These are phyloP conservation scores for Corticium candelabrum DNA, from an alignment of 37 sponge, comb jelly and placozoan species.

Conservation along the genomic window DNA sequence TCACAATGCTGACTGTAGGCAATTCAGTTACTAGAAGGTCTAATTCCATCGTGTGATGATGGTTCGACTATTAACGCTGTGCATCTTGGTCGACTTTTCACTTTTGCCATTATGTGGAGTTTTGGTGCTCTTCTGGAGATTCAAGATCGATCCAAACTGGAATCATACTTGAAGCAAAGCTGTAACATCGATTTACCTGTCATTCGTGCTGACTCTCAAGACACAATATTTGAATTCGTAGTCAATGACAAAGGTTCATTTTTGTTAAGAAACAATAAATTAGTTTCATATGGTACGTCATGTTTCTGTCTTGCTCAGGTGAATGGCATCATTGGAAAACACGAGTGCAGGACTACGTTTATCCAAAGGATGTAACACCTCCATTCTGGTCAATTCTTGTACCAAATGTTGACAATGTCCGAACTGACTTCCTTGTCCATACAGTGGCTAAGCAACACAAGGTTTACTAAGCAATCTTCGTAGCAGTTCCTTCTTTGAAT, in stretches of 20 bases:
- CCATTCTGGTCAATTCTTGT: constrained; percentile 93
- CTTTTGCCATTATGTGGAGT: constrained; percentile 99
- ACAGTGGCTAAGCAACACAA: constrained; percentile 85
- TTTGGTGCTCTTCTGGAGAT: constrained; percentile 89
- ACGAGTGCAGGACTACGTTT: constrained; percentile 65
- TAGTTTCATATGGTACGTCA: neutral
- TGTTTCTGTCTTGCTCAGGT: constrained; percentile 7
- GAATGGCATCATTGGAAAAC: constrained; percentile 77
- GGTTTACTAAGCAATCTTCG: neutral
- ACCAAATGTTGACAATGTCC: constrained; percentile 96
- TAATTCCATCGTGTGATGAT: constrained; percentile 48
- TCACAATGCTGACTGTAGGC: constrained; percentile 32
- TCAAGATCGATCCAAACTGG: constrained; percentile 80
- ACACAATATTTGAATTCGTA: constrained; percentile 96
- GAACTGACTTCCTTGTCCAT: constrained; percentile 87
- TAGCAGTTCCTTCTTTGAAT: neutral
- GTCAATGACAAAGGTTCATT: constrained; percentile 54
- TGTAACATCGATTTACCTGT: constrained; percentile 65
- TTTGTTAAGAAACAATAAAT: constrained; percentile 11
- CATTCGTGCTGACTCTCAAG: constrained; percentile 31
- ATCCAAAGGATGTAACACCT: constrained; percentile 74
- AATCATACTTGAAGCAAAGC: constrained; percentile 53
- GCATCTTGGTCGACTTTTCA: constrained; percentile 62
- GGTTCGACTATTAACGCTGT: constrained; percentile 14
- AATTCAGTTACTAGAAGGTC: constrained; percentile 69